phyloP scores from a whole-genome alignment of 2,888 invertebrate genomes.

The Lycophotia porphyrea region DNA sequence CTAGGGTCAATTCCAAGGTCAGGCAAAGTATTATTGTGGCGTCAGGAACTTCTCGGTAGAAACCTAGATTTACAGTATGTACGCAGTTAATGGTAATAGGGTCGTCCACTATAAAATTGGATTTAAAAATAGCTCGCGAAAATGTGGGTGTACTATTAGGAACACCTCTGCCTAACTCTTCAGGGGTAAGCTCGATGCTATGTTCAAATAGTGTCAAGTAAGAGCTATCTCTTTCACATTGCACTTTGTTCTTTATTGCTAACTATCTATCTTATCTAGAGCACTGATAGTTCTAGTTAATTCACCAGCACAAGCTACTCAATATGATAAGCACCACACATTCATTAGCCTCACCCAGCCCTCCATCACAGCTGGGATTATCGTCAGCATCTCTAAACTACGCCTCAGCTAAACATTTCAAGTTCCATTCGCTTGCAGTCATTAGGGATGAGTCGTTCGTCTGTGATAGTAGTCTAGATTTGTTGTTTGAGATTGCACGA shows the following conservation, averaged over 20 bases:
- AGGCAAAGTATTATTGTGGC: no score
- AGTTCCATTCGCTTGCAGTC: not conserved
- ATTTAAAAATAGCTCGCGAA: no score
- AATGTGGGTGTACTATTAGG: no score
- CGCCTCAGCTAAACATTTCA: constrained; percentile 4
- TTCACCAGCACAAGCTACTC: constrained; percentile 10
- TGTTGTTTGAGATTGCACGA: not conserved
- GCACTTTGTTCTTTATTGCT: not conserved
- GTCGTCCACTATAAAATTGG: no score
- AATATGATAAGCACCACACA: constrained; percentile 15
- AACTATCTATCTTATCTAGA: not conserved
- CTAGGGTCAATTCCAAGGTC: no score
- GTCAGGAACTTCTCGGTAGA: no score
- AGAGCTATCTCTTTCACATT: no score
- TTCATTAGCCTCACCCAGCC: constrained; percentile 8
- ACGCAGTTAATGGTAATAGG: no score
- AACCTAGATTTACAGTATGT: no score
- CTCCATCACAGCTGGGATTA: constrained; percentile 32
- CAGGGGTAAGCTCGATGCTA: no score
- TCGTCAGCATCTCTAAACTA: constrained; percentile 20
- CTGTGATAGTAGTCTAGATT: not conserved
- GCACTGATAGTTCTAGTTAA: constrained; percentile 1
- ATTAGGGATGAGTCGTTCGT: constrained; percentile 3
- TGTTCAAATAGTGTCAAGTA: no score
- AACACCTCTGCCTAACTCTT: no score